phyloP scores from a whole-genome alignment of 2,113 vertebrate genomes.

The Gavialis gangeticus region DNA sequence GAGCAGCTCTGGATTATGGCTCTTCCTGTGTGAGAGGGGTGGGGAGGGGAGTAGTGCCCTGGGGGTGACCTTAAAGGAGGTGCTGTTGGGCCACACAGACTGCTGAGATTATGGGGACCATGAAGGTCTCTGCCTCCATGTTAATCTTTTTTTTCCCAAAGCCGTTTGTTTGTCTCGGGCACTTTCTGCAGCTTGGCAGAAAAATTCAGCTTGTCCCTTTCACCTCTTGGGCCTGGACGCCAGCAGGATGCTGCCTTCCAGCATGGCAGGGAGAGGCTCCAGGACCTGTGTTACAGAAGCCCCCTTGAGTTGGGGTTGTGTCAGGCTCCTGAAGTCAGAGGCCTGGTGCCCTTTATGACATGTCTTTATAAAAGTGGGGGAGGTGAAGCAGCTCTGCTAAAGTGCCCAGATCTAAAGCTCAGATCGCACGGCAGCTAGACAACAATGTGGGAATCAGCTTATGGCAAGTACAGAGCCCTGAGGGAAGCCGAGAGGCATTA shows the following conservation, averaged over 20 bases:
- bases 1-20: conserved; percentile 54
- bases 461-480: neutral
- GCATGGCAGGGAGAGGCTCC: neutral
- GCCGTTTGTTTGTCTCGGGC: conserved; percentile 55
- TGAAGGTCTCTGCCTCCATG: neutral
- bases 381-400: neutral
- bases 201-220: conserved; percentile 36
- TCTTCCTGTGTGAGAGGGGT: conserved; percentile 19
- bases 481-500: neutral
- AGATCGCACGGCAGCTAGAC: conserved; percentile 21
- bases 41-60: conserved; percentile 9
- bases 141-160: conserved; percentile 13
- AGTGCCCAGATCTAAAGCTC: neutral
- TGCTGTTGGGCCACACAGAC: conserved; percentile 45
- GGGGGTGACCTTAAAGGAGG: conserved; percentile 50
- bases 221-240: conserved; percentile 8
- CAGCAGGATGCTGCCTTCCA: neutral
- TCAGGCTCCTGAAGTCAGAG: conserved; percentile 48
- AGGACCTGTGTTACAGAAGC: neutral
- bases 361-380: conserved; percentile 48
- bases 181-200: conserved; percentile 43
- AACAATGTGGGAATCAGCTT: neutral
- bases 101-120: conserved; percentile 61
- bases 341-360: conserved; percentile 24
- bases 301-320: no score